Evolutionary conservation across 2,797 vertebrate genomes (phyloP).

Genomic region (Aselliscus stoliczkanus): DNA sequence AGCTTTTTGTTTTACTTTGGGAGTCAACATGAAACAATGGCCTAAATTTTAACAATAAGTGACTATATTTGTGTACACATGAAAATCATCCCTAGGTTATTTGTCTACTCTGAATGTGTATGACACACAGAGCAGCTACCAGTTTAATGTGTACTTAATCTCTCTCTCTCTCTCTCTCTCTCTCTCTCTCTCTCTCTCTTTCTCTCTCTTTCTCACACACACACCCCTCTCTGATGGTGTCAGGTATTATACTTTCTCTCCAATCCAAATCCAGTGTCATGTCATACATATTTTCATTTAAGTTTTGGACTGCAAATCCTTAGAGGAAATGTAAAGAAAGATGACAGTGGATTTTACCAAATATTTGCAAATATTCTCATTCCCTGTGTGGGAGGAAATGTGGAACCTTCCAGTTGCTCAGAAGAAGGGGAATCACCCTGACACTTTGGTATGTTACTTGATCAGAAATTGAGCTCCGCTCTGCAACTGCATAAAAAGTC

Average conservation of each 20-base stretch:
- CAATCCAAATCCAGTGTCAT: background rate
- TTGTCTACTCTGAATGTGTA: background rate
- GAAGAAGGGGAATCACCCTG: background rate
- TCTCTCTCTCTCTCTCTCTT: too few relatives aligned
- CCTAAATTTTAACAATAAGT: slow-evolving; percentile 48
- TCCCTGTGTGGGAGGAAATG: background rate
- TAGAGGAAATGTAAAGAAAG: background rate
- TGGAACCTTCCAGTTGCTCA: background rate
- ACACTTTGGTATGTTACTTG: background rate
- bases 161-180: background rate
- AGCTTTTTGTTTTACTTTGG: background rate
- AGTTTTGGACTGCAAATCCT: background rate
- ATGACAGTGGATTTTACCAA: background rate
- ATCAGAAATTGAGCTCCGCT: background rate
- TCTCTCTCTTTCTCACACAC: too few relatives aligned
- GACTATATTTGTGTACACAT: slow-evolving; percentile 21
- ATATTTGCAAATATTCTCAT: background rate
- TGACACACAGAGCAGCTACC: slow-evolving; percentile 24
- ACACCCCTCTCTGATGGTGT: too few relatives aligned
- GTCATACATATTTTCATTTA: background rate
- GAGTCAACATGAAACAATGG: background rate
- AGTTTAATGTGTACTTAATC: slow-evolving; percentile 62
- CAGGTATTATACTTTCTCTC: background rate
- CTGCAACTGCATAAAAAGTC: too few relatives aligned
- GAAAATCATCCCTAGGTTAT: background rate